A percentile compares a stretch with the other conserved stretches of the same genome.
Evolutionary conservation across 2,888 invertebrate genomes (phyloP).

Genomic region (Leptinotarsa haldemani): DNA sequence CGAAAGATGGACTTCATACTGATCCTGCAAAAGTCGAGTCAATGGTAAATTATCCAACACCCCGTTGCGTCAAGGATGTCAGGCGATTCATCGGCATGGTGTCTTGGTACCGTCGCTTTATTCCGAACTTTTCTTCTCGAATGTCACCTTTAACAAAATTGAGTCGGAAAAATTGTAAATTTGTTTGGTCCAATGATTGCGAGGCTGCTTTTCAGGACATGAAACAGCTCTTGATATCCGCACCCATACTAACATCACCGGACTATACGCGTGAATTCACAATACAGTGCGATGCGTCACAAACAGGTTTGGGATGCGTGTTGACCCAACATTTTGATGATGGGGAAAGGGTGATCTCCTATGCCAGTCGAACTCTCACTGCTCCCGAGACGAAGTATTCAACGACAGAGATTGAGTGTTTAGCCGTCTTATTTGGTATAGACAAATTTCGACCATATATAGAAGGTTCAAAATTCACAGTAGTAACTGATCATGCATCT

Average conservation of each 20-base stretch:
- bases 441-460: slow-evolving; percentile 43
- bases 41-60: slow-evolving; percentile 22
- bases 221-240: slow-evolving; percentile 11
- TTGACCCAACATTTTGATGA: slow-evolving; percentile 39
- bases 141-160: slow-evolving; percentile 37
- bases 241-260: slow-evolving; percentile 4
- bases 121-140: slow-evolving; percentile 41
- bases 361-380: slow-evolving; percentile 39
- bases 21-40: slow-evolving; percentile 30
- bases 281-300: slow-evolving; percentile 44
- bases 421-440: slow-evolving; percentile 38
- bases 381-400: slow-evolving; percentile 39
- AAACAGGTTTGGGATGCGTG: slow-evolving; percentile 41
- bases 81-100: slow-evolving; percentile 37
- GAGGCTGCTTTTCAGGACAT: slow-evolving; percentile 35
- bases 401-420: slow-evolving; percentile 30
- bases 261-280: slow-evolving; percentile 33
- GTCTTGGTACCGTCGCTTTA: slow-evolving; percentile 48
- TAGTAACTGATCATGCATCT: slow-evolving; percentile 36
- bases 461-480: slow-evolving; percentile 36
- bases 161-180: no score
- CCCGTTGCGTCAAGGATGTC: slow-evolving; percentile 18
- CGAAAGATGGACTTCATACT: neutral
- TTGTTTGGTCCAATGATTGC: slow-evolving; percentile 37
- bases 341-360: slow-evolving; percentile 39